Conservation (phyloP, 2,113 vertebrate genomes). For the Rhinogobius similis region DNA sequence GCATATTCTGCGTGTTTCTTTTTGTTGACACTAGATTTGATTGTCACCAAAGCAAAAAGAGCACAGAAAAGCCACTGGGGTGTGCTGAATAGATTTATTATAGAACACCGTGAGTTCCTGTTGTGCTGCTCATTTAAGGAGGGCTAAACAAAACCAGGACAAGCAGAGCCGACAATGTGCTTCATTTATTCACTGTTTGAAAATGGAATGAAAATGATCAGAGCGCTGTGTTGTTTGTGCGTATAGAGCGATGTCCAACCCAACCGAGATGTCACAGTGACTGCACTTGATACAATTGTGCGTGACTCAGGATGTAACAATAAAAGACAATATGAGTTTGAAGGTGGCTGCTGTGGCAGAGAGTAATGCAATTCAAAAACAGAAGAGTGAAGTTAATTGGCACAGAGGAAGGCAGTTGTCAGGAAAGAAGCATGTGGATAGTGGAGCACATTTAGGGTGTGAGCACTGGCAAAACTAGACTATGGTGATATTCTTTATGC, state of each 20-base stretch:
- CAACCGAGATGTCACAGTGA: conserved; percentile 4
- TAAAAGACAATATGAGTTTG: background rate
- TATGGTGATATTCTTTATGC: too few relatives aligned
- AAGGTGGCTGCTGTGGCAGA: background rate
- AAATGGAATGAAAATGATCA: conserved; percentile 4
- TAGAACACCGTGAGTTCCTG: background rate
- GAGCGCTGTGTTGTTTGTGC: background rate
- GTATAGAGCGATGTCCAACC: background rate
- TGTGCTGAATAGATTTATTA: background rate
- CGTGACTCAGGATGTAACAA: background rate
- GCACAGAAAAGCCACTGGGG: background rate
- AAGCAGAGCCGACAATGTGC: too few relatives aligned
- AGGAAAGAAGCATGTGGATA: background rate
- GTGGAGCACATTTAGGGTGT: background rate
- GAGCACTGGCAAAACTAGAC: too few relatives aligned
- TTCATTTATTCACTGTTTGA: conserved; percentile 1
- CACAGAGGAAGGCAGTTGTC: background rate
- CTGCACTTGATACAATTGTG: background rate
- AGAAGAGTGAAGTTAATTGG: background rate
- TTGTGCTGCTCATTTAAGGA: background rate
- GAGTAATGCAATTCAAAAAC: conserved; percentile 2
- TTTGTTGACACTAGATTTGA: conserved; percentile 2
- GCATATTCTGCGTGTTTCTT: background rate
- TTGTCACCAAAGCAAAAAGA: conserved; percentile 7
- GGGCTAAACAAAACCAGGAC: background rate